phyloP scores from a whole-genome alignment of 1,140 invertebrate genomes.

The Tigriopus japonicus region DNA sequence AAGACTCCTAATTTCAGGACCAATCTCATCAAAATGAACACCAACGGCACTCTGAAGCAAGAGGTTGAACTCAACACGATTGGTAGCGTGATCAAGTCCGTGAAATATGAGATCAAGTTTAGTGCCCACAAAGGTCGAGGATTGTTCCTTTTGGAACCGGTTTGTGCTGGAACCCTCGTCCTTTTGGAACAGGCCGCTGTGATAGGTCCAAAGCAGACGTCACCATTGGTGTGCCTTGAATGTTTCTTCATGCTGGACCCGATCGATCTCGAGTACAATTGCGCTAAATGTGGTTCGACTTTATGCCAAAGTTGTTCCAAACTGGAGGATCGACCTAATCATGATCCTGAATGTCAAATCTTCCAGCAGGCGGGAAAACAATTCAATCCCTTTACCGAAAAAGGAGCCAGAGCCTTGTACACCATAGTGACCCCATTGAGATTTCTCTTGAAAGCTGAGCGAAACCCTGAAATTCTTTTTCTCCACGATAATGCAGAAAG shows the following conservation, averaged over 20 bases:
- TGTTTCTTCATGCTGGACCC: neutral
- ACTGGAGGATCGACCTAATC: neutral
- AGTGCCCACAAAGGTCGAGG: no score
- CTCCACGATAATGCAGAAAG: neutral
- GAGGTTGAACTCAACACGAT: no score
- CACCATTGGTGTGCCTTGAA: neutral
- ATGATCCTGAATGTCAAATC: neutral
- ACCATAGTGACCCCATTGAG: neutral
- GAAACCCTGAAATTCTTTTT: neutral
- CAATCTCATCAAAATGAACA: no score
- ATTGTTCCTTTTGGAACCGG: no score
- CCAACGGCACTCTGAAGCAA: no score
- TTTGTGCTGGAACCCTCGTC: no score
- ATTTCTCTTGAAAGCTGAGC: neutral
- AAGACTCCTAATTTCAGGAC: no score
- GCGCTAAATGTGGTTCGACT: neutral
- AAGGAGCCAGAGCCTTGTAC: neutral
- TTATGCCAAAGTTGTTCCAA: neutral
- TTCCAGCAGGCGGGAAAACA: neutral
- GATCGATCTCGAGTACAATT: neutral
- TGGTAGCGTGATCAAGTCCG: no score
- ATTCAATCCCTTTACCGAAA: neutral
- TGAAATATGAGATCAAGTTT: no score
- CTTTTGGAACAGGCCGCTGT: no score
- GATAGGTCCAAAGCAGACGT: neutral